Conservation (phyloP, 2,797 vertebrate species). For the Oreochromis grahami region DNA sequence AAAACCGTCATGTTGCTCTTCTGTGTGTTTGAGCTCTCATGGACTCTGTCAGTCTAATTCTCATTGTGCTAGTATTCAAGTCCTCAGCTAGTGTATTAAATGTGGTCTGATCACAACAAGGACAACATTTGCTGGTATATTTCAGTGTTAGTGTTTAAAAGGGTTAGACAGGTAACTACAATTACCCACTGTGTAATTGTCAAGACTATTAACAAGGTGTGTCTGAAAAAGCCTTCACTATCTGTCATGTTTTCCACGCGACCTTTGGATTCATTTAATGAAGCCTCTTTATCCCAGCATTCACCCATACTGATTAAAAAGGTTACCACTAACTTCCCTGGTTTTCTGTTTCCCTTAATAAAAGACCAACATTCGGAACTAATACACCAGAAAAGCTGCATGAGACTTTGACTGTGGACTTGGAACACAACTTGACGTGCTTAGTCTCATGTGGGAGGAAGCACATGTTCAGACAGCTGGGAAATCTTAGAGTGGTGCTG, state of each 20-base stretch:
- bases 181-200: neutral
- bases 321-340: neutral
- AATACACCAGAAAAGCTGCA: neutral
- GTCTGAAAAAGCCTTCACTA: neutral
- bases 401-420: neutral
- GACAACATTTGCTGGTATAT: neutral
- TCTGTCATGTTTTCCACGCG: neutral
- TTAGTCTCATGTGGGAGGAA: neutral
- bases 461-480: neutral
- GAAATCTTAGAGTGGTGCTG: neutral
- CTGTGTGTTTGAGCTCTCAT: accelerated
- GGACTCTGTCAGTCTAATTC: neutral
- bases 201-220: neutral
- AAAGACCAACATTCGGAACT: neutral
- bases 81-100: neutral
- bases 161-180: neutral
- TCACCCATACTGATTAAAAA: neutral
- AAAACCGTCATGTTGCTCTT: neutral
- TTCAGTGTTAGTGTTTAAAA: neutral
- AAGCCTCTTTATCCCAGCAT: neutral
- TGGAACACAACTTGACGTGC: neutral
- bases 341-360: neutral
- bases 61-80: neutral
- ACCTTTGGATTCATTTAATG: neutral
- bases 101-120: neutral